Base-by-base conservation (phyloP, 2,113 vertebrate genomes). In the Epinephelus lanceolatus region DNA sequence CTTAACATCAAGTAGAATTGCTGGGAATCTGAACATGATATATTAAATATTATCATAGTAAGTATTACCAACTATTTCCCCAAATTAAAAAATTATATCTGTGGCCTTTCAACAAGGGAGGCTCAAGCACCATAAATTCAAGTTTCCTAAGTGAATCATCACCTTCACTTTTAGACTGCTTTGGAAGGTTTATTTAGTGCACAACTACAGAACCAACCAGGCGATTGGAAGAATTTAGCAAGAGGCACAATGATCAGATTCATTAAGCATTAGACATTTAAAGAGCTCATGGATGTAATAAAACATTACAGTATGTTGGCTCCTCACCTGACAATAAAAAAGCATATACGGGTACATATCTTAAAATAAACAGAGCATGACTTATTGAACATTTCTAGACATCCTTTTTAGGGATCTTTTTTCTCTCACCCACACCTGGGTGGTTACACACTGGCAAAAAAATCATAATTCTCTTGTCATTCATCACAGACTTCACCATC, bases 401-500 rank as follows among this genome's bases (percentile, higher is more conserved):
- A 12, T 21, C 3, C 13, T 52, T 65, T 72, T 73, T 23, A 12
- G 8, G 42, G 18, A 47, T 71, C 1, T 53, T 25, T 65, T 47
- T 78, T 84, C 45, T n/a, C 23, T 61, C 63, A 19, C 42, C 47
- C 61, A 85, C 71, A 87, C 81, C 80, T 90, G 88, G 84, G 86
- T 84, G 83, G 87, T 72, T 83, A 81, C 57, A 84, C 57, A 63
- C 67, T 86, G 71, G 61, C 85, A 77, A 80, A 89, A 37, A 45
- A 86, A 75, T 81, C 59, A 77, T 51, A 61, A 78, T 81, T 77
- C 52, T 71, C 79, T 53, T 79, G 85, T 72, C 83, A 83, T 89
- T 91, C 84, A 90, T 86, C 80, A 83, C 71, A 71, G 66, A 45
- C 18, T n/a, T 57, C 65, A 12, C 57, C 61, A 70, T 92, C 92